phyloP scores from a whole-genome alignment of 2,888 invertebrate species.

The Polietes domitor region DNA sequence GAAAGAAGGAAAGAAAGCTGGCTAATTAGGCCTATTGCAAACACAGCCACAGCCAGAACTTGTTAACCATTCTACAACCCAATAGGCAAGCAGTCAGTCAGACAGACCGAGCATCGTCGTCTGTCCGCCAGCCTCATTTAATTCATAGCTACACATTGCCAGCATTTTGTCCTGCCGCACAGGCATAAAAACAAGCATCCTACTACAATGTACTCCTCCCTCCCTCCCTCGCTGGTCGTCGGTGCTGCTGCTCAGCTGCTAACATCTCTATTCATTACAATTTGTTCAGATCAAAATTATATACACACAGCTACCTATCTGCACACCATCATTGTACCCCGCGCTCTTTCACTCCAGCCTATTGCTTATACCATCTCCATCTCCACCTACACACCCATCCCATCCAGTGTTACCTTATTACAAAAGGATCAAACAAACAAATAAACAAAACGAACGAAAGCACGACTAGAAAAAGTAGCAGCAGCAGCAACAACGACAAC shows the following conservation, averaged over 20 bases:
- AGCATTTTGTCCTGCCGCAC: background rate
- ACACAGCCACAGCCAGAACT: slow-evolving; percentile 26
- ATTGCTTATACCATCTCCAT: background rate
- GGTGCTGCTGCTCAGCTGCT: slow-evolving; percentile 4
- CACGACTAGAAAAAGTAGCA: background rate
- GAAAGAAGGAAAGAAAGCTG: slow-evolving; percentile 49
- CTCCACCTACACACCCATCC: background rate
- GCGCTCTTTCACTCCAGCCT: background rate
- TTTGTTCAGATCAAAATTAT: slow-evolving; percentile 9
- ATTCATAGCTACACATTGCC: background rate
- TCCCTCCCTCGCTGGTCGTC: background rate
- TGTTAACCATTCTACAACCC: slow-evolving; percentile 31
- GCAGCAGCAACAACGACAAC: background rate
- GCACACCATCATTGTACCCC: background rate
- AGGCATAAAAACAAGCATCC: no score
- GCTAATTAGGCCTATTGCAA: slow-evolving; percentile 60
- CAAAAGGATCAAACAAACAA: slow-evolving; percentile 42
- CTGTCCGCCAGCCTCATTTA: background rate
- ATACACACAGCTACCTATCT: background rate
- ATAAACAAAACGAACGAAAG: background rate
- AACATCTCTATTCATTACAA: slow-evolving; percentile 25
- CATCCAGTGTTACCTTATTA: slow-evolving; percentile 16
- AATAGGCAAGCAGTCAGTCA: background rate
- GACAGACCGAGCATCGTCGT: background rate
- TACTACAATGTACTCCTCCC: background rate